Base-by-base conservation (phyloP, 2,797 vertebrate genomes). In the Alcedo atthis region DNA sequence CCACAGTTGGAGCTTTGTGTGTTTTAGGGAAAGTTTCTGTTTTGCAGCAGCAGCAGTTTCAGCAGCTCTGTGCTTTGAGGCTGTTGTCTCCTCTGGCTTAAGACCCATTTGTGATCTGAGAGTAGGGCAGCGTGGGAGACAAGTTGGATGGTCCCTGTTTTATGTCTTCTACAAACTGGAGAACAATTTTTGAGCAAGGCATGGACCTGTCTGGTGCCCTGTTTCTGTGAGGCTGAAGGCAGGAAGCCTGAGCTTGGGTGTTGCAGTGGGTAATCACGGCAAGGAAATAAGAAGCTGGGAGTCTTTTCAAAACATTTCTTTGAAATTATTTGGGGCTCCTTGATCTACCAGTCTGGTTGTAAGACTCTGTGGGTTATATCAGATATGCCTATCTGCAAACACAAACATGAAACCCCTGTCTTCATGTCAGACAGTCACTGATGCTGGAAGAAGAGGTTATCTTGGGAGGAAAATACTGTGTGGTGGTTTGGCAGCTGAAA, bases 1-100 rank as follows among this genome's bases (percentile, higher is more conserved):
- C 30, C 12, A 7, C 43, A 61, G 76, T 42, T 68, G 48, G 30
- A 88, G 48, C 43, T 91, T 42, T 75, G 62, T 87, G 62, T 81
- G 62, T 85, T 92, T 81, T 62, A 28, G 46, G 73, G n/a, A 83
- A 26, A 80, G 61, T 90, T 89, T 92, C 70, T 87, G 17, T 75
- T 94, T 48, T 37, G 77, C 89, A 87, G 87, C 53, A 89, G 64
- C 66, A 92, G 93, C 80, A 92, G 54, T 83, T 96, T 81, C 43
- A 90, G 62, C 80, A 87, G 66, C 73, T 95, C 87, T 0, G 0
- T 54, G 28, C 42, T 71, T 22, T 58, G 81, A 81, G 62, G 62
- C 62, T 24, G 7, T 49, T 0, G 0, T 79, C 33, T 88, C 33
- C 33, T 74, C 68, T 89, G 51, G 58, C 1, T 0, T 35, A 59